Evolutionary conservation across 2,113 vertebrate genomes (phyloP).

Genomic region (Limanda limanda): DNA sequence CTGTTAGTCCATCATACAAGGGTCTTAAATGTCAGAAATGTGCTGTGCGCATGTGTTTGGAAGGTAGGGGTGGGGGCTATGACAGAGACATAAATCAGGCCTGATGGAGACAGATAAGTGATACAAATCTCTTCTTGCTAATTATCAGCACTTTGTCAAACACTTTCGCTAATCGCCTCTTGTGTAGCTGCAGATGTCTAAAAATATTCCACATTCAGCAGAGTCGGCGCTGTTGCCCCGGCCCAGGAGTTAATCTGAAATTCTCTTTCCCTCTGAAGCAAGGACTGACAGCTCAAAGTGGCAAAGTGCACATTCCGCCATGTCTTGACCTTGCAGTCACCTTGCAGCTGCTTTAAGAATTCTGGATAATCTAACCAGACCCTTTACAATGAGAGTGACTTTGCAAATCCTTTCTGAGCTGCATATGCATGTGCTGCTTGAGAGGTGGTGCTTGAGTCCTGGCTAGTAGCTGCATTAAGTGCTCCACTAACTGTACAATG

Average conservation of each 20-base stretch:
- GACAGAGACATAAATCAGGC: background rate
- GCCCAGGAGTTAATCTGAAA: slow-evolving; percentile 37
- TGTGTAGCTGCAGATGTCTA: slow-evolving; percentile 38
- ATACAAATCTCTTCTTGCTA: slow-evolving; percentile 43
- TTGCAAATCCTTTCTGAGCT: slow-evolving; percentile 1
- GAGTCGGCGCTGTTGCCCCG: slow-evolving; percentile 21
- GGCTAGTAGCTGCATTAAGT: background rate
- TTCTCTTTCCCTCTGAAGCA: slow-evolving; percentile 31
- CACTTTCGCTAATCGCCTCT: slow-evolving; percentile 47
- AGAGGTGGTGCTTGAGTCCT: background rate
- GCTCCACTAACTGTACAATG: background rate
- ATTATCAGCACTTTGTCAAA: slow-evolving; percentile 57
- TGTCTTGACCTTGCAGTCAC: slow-evolving; percentile 48
- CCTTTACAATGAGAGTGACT: background rate
- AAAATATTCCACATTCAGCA: slow-evolving; percentile 48
- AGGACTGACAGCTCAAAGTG: background rate
- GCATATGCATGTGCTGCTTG: background rate
- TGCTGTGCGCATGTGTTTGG: background rate
- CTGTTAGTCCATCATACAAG: slow-evolving; percentile 14
- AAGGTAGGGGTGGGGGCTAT: background rate
- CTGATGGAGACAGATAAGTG: slow-evolving; percentile 8
- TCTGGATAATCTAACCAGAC: background rate
- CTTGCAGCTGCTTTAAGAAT: slow-evolving; percentile 21
- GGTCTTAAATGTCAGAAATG: slow-evolving; percentile 22
- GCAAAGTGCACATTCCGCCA: slow-evolving; percentile 6